A percentile compares a stretch with the other conserved stretches of the same genome.
phyloP scores from a whole-genome alignment of 2,888 invertebrate genomes.

The Sphaerophoria rueppellii region DNA sequence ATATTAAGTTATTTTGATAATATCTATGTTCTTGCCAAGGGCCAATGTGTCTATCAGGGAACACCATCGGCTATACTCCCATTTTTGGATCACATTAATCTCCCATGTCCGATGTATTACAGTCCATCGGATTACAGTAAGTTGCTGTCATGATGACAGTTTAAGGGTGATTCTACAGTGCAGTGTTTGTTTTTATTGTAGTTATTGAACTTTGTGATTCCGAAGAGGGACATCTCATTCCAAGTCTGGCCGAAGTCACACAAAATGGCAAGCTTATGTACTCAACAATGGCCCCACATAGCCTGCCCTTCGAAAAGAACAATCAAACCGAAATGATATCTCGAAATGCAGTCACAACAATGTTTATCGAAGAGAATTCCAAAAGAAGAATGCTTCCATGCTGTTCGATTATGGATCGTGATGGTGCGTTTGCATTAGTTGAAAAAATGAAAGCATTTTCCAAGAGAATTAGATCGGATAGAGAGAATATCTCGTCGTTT shows the following conservation, averaged over 20 bases:
- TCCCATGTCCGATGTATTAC: slow-evolving; percentile 86
- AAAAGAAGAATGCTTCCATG: slow-evolving; percentile 73
- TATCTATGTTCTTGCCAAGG: slow-evolving; percentile 86
- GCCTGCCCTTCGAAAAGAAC: slow-evolving; percentile 47
- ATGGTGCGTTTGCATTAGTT: slow-evolving; percentile 78
- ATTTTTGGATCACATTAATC: slow-evolving; percentile 83
- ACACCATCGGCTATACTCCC: slow-evolving; percentile 85
- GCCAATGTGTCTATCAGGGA: slow-evolving; percentile 87
- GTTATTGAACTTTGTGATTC: slow-evolving; percentile 86
- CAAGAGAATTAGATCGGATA: slow-evolving; percentile 79
- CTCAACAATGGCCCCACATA: slow-evolving; percentile 70
- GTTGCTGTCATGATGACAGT: slow-evolving; percentile 75
- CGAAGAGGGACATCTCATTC: slow-evolving; percentile 84
- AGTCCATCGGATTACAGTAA: slow-evolving; percentile 89
- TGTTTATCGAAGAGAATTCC: slow-evolving; percentile 79
- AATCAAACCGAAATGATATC: slow-evolving; percentile 49
- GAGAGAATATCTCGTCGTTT: slow-evolving; percentile 83
- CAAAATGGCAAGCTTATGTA: slow-evolving; percentile 84
- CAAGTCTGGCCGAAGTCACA: slow-evolving; percentile 83
- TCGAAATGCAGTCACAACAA: slow-evolving; percentile 81
- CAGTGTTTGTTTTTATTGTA: slow-evolving; percentile 76
- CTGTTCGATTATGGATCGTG: slow-evolving; percentile 72
- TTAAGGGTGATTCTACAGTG: background rate
- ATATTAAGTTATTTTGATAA: slow-evolving; percentile 86
- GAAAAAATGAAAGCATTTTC: slow-evolving; percentile 84